Base-by-base conservation (phyloP, 2,888 invertebrate genomes). In the Caradrina kadenii region DNA sequence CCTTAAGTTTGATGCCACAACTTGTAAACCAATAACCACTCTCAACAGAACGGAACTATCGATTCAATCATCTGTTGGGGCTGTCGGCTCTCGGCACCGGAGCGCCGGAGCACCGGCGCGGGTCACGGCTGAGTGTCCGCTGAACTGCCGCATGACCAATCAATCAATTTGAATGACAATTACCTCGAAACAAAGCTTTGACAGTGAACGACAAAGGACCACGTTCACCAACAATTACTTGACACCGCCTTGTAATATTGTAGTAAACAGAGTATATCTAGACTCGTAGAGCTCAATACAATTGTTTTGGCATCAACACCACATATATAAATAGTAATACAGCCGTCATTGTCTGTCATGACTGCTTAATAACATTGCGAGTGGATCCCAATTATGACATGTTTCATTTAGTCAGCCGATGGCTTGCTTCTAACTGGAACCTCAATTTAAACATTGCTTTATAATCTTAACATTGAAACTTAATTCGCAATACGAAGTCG, bases 401-500 rank as follows among this genome's bases (percentile, higher is more conserved):
- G 11, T 55, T 7, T n/a, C 11, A 22, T 48, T 19, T 39, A 21
- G 5, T 31, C 13, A 54, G 39, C 17, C 19, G 42, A 54, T 35
- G 15, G 22, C 22, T 54, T 59, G 59, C 19, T 42, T 31, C 15
- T 7, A 15, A 22, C 22, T 31, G 2, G 48, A 31, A 49, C 52
- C 31, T 56, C 17, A 48, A 61, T 56, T 35, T 35, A 50, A 55
- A 50, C 42, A 35, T 56, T 42, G 31, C 52, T 61, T 5, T 50
- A 48, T 35, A 50, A 70, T 61, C n/a, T 31, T 21, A 45, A 68
- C 59, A 49, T 49, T 54, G 35, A 54, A 61, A 56, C 39, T 48
- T 26, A 78, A 55, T 71, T 52, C 52, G 39, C 55, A 55, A 52
- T 22, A 71, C 56, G n/a, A 54, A 42, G 21, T 54, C 50, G 56